Percentiles rank a stretch among this genome's conserved stretches.
Evolutionary conservation across 2,113 vertebrate genomes (phyloP).

Genomic region (Aix galericulata): DNA sequence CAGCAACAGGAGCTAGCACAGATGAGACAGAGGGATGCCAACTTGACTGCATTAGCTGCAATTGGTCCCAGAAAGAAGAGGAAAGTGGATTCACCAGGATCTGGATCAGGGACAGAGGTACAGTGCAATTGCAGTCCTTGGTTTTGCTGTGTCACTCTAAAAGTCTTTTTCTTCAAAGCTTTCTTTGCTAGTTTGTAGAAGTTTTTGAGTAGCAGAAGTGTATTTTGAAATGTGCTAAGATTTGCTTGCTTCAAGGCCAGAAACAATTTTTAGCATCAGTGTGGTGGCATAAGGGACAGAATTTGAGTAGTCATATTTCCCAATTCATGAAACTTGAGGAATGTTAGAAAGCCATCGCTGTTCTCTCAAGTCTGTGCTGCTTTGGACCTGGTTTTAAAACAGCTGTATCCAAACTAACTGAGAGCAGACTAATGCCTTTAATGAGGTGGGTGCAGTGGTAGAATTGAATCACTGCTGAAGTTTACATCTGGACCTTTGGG

Average conservation of each 20-base stretch:
- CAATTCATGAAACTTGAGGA: background rate
- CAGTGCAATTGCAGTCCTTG: background rate
- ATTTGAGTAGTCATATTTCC: background rate
- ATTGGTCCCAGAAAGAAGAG: constrained; percentile 91
- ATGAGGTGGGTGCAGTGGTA: background rate
- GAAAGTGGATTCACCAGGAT: constrained; percentile 84
- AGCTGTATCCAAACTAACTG: background rate
- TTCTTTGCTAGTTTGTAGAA: background rate
- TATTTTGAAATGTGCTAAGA: background rate
- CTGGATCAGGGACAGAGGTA: constrained; percentile 88
- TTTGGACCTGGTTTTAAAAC: background rate
- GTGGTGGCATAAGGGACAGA: background rate
- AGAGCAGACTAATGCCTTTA: background rate
- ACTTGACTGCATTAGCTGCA: constrained; percentile 89
- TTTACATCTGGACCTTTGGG: background rate
- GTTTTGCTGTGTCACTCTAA: background rate
- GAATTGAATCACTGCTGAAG: background rate
- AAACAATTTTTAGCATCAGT: background rate
- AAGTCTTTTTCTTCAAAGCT: background rate
- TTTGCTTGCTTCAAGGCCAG: background rate
- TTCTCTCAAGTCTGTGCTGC: background rate
- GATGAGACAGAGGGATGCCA: constrained; percentile 94
- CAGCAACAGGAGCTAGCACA: constrained; percentile 92
- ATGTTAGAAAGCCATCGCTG: background rate
- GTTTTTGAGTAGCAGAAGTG: background rate